Conservation (phyloP, 2,888 invertebrate genomes). For the Apotomis capreana region DNA sequence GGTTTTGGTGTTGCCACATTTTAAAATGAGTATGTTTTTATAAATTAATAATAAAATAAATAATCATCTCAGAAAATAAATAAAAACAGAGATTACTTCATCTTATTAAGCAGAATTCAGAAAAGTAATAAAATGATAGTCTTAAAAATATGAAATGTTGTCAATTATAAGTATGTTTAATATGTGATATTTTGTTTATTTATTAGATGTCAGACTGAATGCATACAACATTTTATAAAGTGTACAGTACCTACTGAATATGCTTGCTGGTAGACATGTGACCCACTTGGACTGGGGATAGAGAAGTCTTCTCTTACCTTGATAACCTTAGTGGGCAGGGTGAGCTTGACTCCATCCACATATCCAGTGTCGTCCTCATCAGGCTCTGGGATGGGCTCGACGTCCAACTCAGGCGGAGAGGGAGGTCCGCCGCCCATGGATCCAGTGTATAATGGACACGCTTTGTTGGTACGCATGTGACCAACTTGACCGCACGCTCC, state of each 20-base stretch:
- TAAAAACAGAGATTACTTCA: too few relatives aligned
- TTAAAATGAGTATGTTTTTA: too few relatives aligned
- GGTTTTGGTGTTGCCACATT: too few relatives aligned
- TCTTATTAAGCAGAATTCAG: too few relatives aligned
- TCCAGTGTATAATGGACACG: conserved; percentile 96
- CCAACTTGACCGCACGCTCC: conserved; percentile 97
- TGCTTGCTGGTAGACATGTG: conserved; percentile 96
- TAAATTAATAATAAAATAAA: too few relatives aligned
- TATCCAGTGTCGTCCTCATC: conserved; percentile 95
- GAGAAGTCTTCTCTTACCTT: conserved; percentile 80
- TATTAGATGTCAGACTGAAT: too few relatives aligned
- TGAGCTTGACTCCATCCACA: conserved; percentile 97
- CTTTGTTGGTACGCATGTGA: conserved; percentile 96
- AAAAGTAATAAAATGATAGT: too few relatives aligned
- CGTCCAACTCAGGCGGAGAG: conserved; percentile 85
- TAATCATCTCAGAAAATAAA: too few relatives aligned
- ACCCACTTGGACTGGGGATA: conserved; percentile 56
- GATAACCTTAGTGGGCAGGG: conserved; percentile 92
- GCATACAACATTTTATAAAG: too few relatives aligned
- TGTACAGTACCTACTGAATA: conserved; percentile 94
- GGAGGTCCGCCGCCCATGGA: conserved; percentile 86
- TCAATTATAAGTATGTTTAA: too few relatives aligned
- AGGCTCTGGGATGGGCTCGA: conserved; percentile 90
- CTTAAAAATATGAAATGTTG: too few relatives aligned
- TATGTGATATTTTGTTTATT: too few relatives aligned